Base-by-base conservation (phyloP, 1,140 invertebrate genomes). In the Gonatopus flavifemur region DNA sequence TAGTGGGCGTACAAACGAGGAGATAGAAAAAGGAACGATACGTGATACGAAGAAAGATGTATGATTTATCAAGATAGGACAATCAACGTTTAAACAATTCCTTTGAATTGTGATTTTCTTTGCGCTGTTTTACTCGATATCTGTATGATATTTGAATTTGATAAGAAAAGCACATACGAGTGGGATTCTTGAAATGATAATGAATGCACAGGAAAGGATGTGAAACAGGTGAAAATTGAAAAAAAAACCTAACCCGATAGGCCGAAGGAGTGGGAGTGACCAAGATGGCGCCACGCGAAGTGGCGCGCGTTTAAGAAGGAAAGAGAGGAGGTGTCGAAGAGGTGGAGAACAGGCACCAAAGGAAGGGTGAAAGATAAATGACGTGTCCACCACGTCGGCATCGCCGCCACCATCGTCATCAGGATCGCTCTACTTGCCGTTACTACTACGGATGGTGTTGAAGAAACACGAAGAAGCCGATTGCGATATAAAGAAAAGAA, bases 301-400 rank as follows among this genome's bases (percentile, higher is more conserved):
- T 48, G 41, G 48, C 45, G 48, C 54, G 31, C 56, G 45, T 47
- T 56, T 54, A 58, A 48, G 51, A 58, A 48, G 52, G n/a, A 37
- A 44, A 18, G 52, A 24, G 33, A 44, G 41, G 54, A 58, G 52
- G 52, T 18, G 19, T 36, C 19, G 37, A 28, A 39, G 15, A 45
- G 36, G 44, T 20, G 45, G 59, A 57, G 60, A 54, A 53, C 52
- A 30, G 42, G 49, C 43, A 48, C 49, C 55, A 55, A 41, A 62
- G 63, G 59, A 72, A 73, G 70, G 70, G 67, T 70, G 63, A 72
- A 72, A 77, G 73, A 77, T 77, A 75, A 77, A 77, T 77, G 70
- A 73, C 70, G 61, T 71, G 73, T 75, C 71, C 72, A 72, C 63
- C 61, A 67, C 52, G 52, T 54, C 52, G 41, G 38, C 39, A 35